Evolutionary conservation across 2,888 invertebrate species (phyloP).

Genomic region (Metalampra italica): DNA sequence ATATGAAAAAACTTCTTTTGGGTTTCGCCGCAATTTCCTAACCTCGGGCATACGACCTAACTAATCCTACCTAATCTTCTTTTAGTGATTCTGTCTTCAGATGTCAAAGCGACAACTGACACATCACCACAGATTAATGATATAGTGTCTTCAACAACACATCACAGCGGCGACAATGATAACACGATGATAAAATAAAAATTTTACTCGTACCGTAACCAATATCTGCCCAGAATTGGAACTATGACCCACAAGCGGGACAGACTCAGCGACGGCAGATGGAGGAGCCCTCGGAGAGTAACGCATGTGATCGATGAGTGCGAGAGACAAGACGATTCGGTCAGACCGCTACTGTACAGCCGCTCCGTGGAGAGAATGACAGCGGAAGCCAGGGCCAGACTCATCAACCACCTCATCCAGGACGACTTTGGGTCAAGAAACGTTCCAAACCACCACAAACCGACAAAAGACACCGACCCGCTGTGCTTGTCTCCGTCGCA

Average conservation of each 20-base stretch:
- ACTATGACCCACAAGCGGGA: not conserved
- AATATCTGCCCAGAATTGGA: not conserved
- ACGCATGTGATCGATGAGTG: not conserved
- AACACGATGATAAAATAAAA: conserved; percentile 6
- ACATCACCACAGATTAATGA: no score
- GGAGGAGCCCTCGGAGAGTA: not conserved
- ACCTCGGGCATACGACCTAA: no score
- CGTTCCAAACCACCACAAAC: conserved; percentile 29
- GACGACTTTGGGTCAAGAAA: conserved; percentile 24
- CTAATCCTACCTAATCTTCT: not conserved
- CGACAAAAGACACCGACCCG: conserved; percentile 22
- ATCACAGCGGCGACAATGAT: not conserved
- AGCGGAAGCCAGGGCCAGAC: conserved; percentile 22
- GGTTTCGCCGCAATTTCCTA: no score
- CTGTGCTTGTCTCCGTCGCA: conserved; percentile 32
- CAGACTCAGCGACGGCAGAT: not conserved
- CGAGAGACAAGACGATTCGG: not conserved
- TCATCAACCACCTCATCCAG: conserved; percentile 23
- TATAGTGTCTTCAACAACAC: not conserved
- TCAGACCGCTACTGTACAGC: conserved; percentile 7
- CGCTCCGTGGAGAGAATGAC: conserved; percentile 25
- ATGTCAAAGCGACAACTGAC: not conserved
- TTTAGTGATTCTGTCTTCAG: not conserved
- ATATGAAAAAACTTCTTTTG: no score
- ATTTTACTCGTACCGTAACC: not conserved